Evolutionary conservation across 2,888 invertebrate genomes (phyloP), one percentile per base, ranked within the genome.

Genomic region (Drosophila antonietae): DNA sequence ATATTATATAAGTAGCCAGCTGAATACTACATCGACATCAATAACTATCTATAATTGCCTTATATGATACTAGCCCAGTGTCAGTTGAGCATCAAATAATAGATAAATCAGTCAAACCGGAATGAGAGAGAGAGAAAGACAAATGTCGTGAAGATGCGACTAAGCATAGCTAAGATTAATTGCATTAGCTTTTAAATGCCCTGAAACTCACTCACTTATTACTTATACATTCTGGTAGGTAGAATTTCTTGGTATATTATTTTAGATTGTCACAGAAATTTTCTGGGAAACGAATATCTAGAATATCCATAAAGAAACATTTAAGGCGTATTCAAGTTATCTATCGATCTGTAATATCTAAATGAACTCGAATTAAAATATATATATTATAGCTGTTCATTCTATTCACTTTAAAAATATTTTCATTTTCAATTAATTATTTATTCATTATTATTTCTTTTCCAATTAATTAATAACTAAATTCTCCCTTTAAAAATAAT

Each of bases 11-110:
- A 61, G 44, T 52, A 69, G 44, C 57, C 52, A 28, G 20, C n/a
- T 55, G 52, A 57, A 64, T 66, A 68, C 15, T 46, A 51, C 28
- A 75, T 8, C 39, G 7, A 51, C 28, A 75, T 8, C 39, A 39
- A 39, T 12, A 12, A 4, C 35, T 35, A 10, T 51, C 51, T 18
- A 6, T 68, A 82, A 79, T 88, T 85, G 67, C 51, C 59, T 64
- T 69, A 43, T 61, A 64, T 43, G 37, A 64, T 43, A 33, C 58
- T n/a, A 37, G n/a, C 47, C 43, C 46, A 70, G 28, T 61, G 74
- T 55, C 63, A 64, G 60, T n/a, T 52, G 10, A 9, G 15, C 64
- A 69, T 74, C 68, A 73, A 65, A 53, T 61, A 57, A 69, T 43
- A 60, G 62, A 66, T 53, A 44, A 49, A 73, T 51, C 14, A 61